phyloP scores from a whole-genome alignment of 2,113 vertebrate species.

The Malurus cyaneus region DNA sequence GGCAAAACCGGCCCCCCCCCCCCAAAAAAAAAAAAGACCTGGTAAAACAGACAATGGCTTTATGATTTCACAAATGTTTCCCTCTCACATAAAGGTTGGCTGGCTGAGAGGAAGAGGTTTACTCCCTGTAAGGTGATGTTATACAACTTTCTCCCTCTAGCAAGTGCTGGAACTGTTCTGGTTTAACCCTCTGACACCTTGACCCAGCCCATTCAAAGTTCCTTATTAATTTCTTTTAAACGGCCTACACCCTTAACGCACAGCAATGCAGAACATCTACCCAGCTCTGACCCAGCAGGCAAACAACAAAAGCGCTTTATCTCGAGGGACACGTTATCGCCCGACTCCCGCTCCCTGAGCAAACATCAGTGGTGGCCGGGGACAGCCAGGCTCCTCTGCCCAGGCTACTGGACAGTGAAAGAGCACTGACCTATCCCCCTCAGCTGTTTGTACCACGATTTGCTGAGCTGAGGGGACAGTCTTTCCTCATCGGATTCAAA shows the following conservation, averaged over 20 bases:
- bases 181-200: constrained; percentile 29
- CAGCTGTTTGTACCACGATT: neutral
- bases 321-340: neutral
- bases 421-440: neutral
- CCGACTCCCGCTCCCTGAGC: constrained; percentile 2
- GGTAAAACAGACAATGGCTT: neutral
- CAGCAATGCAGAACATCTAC: neutral
- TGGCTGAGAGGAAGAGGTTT: neutral
- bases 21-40: neutral
- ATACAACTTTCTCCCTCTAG: neutral
- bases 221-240: neutral
- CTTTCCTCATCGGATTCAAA: neutral
- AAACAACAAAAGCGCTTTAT: constrained; percentile 43
- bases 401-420: neutral
- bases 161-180: neutral
- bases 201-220: constrained; percentile 53
- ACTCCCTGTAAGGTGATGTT: neutral
- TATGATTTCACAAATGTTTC: neutral
- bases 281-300: neutral
- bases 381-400: neutral
- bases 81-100: neutral
- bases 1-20: too few relatives aligned
- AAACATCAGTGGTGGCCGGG: neutral
- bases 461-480: neutral
- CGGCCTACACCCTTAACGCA: constrained; percentile 26